These are phyloP conservation scores for Beroe forskalii DNA, from an alignment of 37 sponge, comb jelly and placozoan genomes.

Conservation along the genomic window DNA sequence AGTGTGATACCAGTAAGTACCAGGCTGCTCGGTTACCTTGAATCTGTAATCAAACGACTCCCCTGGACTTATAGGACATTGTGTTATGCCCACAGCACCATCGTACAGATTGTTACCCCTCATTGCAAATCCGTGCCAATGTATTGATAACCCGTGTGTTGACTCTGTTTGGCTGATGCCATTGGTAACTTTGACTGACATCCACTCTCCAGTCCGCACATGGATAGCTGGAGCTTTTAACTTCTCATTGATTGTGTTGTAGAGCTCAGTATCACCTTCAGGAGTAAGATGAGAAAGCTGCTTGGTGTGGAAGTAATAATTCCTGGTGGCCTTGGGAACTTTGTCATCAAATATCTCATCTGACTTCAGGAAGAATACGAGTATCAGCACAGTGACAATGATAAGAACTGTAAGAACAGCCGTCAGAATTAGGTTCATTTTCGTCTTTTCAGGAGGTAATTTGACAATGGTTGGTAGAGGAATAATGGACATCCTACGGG, in stretches of 20 bases:
- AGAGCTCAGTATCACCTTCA: neutral
- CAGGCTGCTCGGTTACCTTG: constrained; percentile 70
- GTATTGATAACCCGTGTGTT: constrained; percentile 67
- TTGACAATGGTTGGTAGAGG: too few species aligned
- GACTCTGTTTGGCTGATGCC: too few species aligned
- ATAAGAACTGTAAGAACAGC: too few species aligned
- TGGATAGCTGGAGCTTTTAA: neutral
- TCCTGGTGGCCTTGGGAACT: too few species aligned
- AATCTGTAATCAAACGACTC: constrained; percentile 69
- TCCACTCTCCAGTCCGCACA: neutral
- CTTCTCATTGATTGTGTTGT: neutral
- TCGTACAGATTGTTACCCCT: constrained; percentile 79
- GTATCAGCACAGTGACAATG: too few species aligned
- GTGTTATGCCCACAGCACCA: constrained; percentile 71
- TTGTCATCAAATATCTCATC: too few species aligned
- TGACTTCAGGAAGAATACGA: too few species aligned
- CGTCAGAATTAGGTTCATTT: too few species aligned
- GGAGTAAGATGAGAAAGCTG: constrained; percentile 75
- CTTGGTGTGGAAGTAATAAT: constrained; percentile 77
- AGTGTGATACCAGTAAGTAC: constrained; percentile 86
- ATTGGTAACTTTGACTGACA: constrained; percentile 73
- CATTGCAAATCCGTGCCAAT: constrained; percentile 87
- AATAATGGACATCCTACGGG: too few species aligned
- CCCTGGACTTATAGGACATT: constrained; percentile 76
- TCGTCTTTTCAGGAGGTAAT: too few species aligned